Evolutionary conservation across 2,888 invertebrate genomes (phyloP).

Genomic region (Amblyjoppa fuscipennis): DNA sequence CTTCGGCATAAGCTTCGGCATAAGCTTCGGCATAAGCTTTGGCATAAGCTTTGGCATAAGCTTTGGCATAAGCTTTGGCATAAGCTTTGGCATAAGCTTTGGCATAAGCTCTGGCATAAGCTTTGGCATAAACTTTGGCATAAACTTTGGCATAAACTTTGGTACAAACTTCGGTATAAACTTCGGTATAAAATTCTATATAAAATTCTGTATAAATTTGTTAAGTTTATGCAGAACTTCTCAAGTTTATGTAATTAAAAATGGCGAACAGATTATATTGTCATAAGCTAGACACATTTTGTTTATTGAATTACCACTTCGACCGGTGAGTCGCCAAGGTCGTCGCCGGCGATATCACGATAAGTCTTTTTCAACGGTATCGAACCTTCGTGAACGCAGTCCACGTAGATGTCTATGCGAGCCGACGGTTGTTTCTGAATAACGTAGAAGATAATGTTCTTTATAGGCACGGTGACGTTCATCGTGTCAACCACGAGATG

Average conservation of each 20-base stretch:
- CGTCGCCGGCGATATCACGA: slow-evolving; percentile 80
- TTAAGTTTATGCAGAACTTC: too few relatives aligned
- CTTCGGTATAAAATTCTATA: too few relatives aligned
- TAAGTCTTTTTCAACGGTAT: slow-evolving; percentile 85
- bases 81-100: background rate
- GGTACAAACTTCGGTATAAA: background rate
- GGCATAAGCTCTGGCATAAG: too few relatives aligned
- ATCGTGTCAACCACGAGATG: slow-evolving; percentile 88
- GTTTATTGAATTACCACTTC: slow-evolving; percentile 82
- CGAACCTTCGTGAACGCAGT: slow-evolving; percentile 89
- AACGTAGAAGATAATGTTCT: slow-evolving; percentile 87
- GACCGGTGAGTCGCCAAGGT: slow-evolving; percentile 73
- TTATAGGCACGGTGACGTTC: slow-evolving; percentile 86
- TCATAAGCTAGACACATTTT: background rate
- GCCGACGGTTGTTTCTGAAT: slow-evolving; percentile 87
- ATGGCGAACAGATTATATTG: too few relatives aligned
- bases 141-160: background rate
- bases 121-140: background rate
- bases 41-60: too few relatives aligned
- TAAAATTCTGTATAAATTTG: too few relatives aligned
- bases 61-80: background rate
- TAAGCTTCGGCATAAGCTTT: too few relatives aligned
- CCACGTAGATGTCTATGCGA: slow-evolving; percentile 88
- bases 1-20: too few relatives aligned
- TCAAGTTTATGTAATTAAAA: too few relatives aligned